A percentile compares a stretch with the other conserved stretches of the same genome.
These are phyloP conservation scores for Catharus bicknelli DNA, from an alignment of 2,113 vertebrate species.

Conservation along the genomic window DNA sequence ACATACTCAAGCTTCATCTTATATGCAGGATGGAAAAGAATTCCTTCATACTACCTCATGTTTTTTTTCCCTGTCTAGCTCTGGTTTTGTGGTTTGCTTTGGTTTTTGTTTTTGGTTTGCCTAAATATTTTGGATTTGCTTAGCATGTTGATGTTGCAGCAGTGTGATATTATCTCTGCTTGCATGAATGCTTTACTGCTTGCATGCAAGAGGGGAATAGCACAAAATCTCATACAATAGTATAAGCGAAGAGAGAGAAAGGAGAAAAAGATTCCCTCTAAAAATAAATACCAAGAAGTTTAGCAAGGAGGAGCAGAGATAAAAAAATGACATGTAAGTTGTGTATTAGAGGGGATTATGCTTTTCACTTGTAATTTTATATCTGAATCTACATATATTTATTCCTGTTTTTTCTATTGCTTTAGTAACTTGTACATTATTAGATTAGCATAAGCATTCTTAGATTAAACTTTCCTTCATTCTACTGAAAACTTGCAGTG, in stretches of 20 bases:
- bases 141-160: background rate
- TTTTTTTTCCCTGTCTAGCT: background rate
- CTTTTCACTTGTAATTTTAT: background rate
- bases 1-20: background rate
- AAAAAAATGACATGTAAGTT: background rate
- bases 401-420: background rate
- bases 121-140: background rate
- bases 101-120: background rate
- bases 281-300: background rate
- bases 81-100: background rate
- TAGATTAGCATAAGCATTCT: background rate
- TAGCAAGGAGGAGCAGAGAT: background rate
- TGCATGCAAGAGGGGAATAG: background rate
- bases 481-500: background rate
- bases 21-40: background rate
- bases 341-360: background rate
- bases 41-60: background rate
- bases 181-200: background rate
- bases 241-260: background rate
- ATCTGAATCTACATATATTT: background rate
- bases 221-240: background rate
- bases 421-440: background rate
- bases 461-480: background rate
- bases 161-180: background rate
- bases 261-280: background rate